Conservation (phyloP, 2,113 vertebrate genomes). For the Gulo gulo region DNA sequence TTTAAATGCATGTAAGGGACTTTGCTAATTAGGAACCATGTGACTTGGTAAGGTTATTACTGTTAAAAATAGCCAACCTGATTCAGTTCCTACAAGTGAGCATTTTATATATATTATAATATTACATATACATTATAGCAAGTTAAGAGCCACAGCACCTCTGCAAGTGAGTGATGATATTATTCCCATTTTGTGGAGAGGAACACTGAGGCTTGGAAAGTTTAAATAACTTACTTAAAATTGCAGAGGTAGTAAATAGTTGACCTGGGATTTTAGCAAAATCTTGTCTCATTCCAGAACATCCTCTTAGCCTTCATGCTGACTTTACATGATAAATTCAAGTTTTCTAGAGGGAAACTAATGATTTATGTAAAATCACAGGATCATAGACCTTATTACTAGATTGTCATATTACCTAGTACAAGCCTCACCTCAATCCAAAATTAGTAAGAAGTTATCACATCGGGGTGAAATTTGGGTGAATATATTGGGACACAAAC, state of each 20-base stretch:
- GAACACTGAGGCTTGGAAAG: not conserved
- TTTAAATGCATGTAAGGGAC: not conserved
- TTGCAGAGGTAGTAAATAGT: not conserved
- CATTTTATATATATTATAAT: not conserved
- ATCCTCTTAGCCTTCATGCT: not conserved
- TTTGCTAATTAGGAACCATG: not conserved
- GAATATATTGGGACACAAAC: not conserved
- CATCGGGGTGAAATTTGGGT: not conserved
- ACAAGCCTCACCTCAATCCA: not conserved
- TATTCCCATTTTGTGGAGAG: not conserved
- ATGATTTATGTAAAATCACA: not conserved
- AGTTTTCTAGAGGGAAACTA: not conserved
- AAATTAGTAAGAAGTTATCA: slow-evolving; percentile 39
- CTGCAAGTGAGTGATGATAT: not conserved
- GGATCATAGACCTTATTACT: not conserved
- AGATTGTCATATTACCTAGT: not conserved
- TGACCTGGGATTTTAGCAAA: not conserved
- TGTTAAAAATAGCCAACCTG: not conserved
- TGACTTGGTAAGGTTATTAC: not conserved
- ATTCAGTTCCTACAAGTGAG: not conserved
- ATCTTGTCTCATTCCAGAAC: not conserved
- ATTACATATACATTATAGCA: not conserved
- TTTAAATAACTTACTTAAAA: not conserved
- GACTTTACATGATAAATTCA: not conserved
- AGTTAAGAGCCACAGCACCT: not conserved